Evolutionary conservation across 2,113 vertebrate species (phyloP).

Genomic region (Bungarus multicinctus): DNA sequence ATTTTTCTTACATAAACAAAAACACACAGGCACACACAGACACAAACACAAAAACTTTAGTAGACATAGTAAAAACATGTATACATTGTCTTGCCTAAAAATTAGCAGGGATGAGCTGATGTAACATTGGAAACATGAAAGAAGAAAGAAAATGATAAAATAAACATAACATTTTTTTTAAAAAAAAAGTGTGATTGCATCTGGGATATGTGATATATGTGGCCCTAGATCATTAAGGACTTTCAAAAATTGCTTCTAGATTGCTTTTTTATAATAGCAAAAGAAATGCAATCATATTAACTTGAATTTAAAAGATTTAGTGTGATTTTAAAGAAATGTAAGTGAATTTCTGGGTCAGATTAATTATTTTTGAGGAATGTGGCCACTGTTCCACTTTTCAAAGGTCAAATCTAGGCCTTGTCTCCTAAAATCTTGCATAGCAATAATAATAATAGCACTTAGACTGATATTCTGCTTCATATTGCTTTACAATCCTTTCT

Average conservation of each 20-base stretch:
- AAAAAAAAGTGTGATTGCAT: background rate
- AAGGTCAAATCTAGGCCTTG: background rate
- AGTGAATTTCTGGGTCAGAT: background rate
- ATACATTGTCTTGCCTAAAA: background rate
- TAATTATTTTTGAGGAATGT: background rate
- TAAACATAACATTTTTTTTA: background rate
- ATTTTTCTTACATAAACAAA: background rate
- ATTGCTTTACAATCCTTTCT: background rate
- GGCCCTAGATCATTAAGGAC: background rate
- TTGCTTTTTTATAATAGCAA: background rate
- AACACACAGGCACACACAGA: too few relatives aligned
- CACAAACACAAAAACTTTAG: background rate
- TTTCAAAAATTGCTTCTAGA: background rate
- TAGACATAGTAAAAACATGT: background rate
- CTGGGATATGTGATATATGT: background rate
- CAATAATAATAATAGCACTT: background rate
- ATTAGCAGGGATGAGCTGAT: background rate
- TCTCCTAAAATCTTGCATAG: background rate
- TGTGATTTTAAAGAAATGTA: background rate
- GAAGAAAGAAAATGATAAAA: background rate
- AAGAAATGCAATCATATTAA: background rate
- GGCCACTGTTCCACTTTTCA: background rate
- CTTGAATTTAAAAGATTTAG: background rate
- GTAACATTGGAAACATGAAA: background rate
- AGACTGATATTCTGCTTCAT: background rate